Percentiles rank a stretch among this genome's conserved stretches.
These are phyloP conservation scores for Drosophila dives DNA, from an alignment of 2,888 invertebrate genomes.

Conservation along the genomic window DNA sequence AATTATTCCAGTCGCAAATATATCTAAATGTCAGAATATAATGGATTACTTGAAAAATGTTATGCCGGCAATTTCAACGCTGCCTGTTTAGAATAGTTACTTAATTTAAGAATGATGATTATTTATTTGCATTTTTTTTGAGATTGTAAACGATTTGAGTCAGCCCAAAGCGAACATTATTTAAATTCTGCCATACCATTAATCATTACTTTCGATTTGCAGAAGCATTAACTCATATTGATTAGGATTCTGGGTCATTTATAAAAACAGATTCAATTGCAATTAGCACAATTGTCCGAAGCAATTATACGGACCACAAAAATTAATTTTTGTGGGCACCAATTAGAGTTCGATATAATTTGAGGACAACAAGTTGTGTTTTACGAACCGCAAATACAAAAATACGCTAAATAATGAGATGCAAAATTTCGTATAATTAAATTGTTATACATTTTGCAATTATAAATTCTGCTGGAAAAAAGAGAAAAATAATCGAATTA, in stretches of 20 bases:
- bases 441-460: slow-evolving; percentile 44
- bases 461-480: slow-evolving; percentile 11
- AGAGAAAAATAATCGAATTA: slow-evolving; percentile 19
- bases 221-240: neutral
- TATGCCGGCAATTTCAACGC: neutral
- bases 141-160: neutral
- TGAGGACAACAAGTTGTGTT: slow-evolving; percentile 37
- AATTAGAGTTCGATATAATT: slow-evolving; percentile 51
- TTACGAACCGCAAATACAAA: slow-evolving; percentile 51
- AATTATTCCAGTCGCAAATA: neutral
- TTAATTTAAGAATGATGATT: neutral
- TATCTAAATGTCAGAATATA: neutral
- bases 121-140: neutral
- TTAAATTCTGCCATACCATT: neutral
- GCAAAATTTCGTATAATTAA: slow-evolving; percentile 41
- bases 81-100: neutral
- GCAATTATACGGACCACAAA: slow-evolving; percentile 30
- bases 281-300: neutral
- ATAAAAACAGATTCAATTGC: neutral
- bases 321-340: slow-evolving; percentile 42
- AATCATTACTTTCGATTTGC: neutral
- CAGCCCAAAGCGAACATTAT: neutral
- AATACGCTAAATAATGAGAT: slow-evolving; percentile 46
- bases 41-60: neutral
- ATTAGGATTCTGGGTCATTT: neutral